These are phyloP conservation scores for Grapholita molesta DNA, from an alignment of 1,140 invertebrate genomes.

Conservation along the genomic window DNA sequence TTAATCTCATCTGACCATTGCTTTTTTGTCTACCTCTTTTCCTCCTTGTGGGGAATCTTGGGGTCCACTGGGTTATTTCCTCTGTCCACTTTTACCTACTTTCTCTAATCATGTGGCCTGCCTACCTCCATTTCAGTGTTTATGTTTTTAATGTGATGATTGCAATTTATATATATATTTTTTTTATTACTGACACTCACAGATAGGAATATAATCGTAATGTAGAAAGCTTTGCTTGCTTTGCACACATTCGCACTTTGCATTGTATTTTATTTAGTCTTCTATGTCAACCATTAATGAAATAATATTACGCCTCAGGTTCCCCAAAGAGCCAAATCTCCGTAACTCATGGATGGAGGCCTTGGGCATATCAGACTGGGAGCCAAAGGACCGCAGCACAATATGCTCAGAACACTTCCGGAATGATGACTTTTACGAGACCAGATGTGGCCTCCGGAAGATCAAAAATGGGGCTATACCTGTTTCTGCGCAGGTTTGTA, in stretches of 20 bases:
- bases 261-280: neutral
- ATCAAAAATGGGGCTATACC: slow-evolving; percentile 48
- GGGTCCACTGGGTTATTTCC: too few species aligned
- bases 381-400: slow-evolving; percentile 46
- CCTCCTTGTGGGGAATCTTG: too few species aligned
- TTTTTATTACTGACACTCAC: too few species aligned
- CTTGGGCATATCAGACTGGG: slow-evolving; percentile 39
- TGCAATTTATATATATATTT: too few species aligned
- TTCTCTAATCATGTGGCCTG: too few species aligned
- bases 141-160: too few species aligned
- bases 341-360: slow-evolving; percentile 45
- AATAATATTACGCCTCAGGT: slow-evolving; percentile 29
- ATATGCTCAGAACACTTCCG: slow-evolving; percentile 57
- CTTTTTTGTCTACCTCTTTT: too few species aligned
- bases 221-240: too few species aligned
- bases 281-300: neutral
- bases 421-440: slow-evolving; percentile 48
- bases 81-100: too few species aligned
- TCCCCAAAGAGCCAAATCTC: slow-evolving; percentile 41
- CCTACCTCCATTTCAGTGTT: too few species aligned
- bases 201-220: too few species aligned
- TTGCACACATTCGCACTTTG: neutral
- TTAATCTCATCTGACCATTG: too few species aligned
- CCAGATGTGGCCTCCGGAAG: slow-evolving; percentile 42
- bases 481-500: slow-evolving; percentile 31